phyloP scores from a whole-genome alignment of 2,888 invertebrate species.

The Phorcus lineatus region DNA sequence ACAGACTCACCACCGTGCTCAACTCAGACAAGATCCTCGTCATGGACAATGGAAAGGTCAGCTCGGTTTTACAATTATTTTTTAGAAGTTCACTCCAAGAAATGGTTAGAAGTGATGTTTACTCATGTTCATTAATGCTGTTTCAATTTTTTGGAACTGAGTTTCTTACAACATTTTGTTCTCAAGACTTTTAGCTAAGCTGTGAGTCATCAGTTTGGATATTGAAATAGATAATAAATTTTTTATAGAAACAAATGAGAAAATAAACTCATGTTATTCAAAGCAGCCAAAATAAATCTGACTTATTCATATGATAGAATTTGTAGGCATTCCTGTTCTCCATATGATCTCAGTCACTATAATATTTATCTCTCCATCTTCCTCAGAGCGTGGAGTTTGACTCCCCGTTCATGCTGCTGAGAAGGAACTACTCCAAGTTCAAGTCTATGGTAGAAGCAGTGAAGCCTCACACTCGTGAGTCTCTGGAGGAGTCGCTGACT shows the following conservation, averaged over 20 bases:
- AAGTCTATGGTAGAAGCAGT: conserved; percentile 75
- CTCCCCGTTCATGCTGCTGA: conserved; percentile 75
- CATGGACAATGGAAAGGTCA: conserved; percentile 78
- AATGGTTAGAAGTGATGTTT: no score
- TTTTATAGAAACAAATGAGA: no score
- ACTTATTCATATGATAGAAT: neutral
- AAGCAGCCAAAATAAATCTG: no score
- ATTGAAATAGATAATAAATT: no score
- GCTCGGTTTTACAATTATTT: neutral
- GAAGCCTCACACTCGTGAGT: conserved; percentile 35
- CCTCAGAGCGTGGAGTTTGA: conserved; percentile 76
- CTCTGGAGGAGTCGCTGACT: conserved; percentile 2
- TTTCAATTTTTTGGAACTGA: no score
- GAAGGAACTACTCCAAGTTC: conserved; percentile 76
- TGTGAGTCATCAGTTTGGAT: no score
- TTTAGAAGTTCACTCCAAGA: no score
- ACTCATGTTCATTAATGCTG: no score
- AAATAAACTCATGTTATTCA: no score
- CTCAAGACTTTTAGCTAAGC: no score
- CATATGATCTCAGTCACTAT: neutral
- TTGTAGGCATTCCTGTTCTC: neutral
- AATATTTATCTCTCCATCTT: neutral
- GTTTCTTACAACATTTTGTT: no score
- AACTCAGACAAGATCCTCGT: conserved; percentile 79
- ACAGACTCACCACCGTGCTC: conserved; percentile 79